Evolutionary conservation across 35 echinoderm and acorn worm genomes (phyloP), one percentile per base, ranked within the genome.

Genomic region (Holothuria glaberrima): DNA sequence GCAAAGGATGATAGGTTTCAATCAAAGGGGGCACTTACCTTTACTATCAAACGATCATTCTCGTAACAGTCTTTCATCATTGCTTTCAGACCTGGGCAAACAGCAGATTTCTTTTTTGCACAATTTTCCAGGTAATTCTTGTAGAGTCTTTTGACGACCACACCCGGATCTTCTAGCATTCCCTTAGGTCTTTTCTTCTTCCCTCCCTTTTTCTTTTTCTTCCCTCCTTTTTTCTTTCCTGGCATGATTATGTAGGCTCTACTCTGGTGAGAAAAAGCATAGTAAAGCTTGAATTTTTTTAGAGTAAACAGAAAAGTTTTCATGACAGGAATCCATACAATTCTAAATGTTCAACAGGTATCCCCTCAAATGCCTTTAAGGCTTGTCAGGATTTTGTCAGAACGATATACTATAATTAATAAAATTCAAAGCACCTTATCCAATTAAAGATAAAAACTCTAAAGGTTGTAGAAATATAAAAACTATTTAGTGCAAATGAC

Each of bases 141-240:
- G 35, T 95, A 86, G 0, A 99, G 89, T 70, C 91, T 93, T 54
- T 95, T 93, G 9, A 99, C 97, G 13, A 95, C 73, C 50, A 82
- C 93, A 5, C 88, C 97, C 12, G 93, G 97, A 29, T 90, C 71
- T 66, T 93, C 97, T 30, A 93, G 24, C 91, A 93, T 94, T 30
- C 97, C 97, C 22, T 95, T 99, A 9, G 91, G 89, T 66, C 94
- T 90, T 88, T 99, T 99, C 89, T 72, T 88, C 88, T 94, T 94
- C 26, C 89, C 91, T 63, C 89, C 87, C 50, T 91, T 91, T 68
- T 97, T 97, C 59, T 85, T 86, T 44, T 97, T 97, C 41, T 90
- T 87, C 36, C 86, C 92, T 57, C 66, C 75, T 85, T 93, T 90
- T 64, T 83, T 82, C 50, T 95, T 95, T n/a, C 93, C 93, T 21